These are phyloP conservation scores for Megalops cyprinoides DNA, from an alignment of 2,797 vertebrate genomes.

Conservation along the genomic window DNA sequence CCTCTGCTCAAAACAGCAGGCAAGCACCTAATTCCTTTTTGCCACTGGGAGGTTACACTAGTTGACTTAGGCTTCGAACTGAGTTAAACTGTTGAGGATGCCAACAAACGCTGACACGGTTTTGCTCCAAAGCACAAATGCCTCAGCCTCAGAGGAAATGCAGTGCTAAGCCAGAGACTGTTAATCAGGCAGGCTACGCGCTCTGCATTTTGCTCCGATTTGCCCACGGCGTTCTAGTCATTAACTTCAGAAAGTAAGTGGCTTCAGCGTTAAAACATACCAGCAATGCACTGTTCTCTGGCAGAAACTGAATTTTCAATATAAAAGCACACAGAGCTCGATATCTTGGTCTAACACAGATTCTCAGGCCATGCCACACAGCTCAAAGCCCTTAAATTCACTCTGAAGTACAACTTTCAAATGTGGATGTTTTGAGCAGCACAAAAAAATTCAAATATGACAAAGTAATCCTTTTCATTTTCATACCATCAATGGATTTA, in stretches of 20 bases:
- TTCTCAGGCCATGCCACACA: neutral
- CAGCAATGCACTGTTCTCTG: neutral
- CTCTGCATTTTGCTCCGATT: neutral
- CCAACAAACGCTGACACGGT: neutral
- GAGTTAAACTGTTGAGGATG: conserved; percentile 1
- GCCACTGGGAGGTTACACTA: neutral
- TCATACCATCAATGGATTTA: too few relatives aligned
- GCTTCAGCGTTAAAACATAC: neutral
- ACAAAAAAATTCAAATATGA: neutral
- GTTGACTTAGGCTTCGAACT: neutral
- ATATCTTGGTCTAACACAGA: neutral
- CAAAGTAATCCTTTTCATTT: too few relatives aligned
- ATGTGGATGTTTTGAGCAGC: neutral
- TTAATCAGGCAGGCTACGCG: neutral
- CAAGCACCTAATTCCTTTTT: neutral
- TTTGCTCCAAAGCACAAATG: neutral
- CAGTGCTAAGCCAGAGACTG: neutral
- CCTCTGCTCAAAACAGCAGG: neutral
- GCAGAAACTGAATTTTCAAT: neutral
- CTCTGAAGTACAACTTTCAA: neutral
- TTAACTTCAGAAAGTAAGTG: neutral
- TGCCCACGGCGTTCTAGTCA: neutral
- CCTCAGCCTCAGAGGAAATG: conserved; percentile 8
- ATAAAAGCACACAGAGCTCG: neutral
- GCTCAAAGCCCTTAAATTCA: neutral